A percentile compares a stretch with the other conserved stretches of the same genome.
Evolutionary conservation across 2,797 vertebrate genomes (phyloP).

Genomic region (Telmatherina bonti): DNA sequence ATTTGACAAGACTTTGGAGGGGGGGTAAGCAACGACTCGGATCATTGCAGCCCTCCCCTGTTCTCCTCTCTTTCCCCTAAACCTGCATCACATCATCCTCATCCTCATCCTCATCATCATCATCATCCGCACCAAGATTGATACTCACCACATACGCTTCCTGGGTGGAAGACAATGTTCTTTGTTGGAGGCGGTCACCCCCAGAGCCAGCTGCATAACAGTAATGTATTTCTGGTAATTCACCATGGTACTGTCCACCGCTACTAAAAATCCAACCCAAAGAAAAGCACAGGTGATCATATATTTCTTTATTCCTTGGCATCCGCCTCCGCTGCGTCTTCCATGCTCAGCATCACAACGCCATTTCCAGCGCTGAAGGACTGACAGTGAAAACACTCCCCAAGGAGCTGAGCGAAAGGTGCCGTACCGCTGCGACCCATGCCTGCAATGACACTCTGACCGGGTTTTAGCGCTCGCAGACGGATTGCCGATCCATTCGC

Average conservation of each 20-base stretch:
- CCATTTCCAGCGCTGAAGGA: conserved; percentile 86
- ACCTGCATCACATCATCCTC: conserved; percentile 69
- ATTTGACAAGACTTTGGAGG: conserved; percentile 55
- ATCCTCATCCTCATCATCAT: no score
- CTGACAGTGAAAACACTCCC: conserved; percentile 83
- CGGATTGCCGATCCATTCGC: conserved; percentile 76
- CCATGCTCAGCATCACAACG: conserved; percentile 85
- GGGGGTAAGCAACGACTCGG: conserved; percentile 59
- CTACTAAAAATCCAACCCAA: conserved; percentile 88
- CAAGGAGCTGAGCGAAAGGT: conserved; percentile 81
- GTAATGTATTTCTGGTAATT: conserved; percentile 99
- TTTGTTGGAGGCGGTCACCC: conserved; percentile 98
- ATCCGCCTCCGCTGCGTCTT: conserved; percentile 89
- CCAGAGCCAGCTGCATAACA: conserved; percentile 99
- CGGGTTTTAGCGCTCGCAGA: conserved; percentile 76
- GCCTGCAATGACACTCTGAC: conserved; percentile 83
- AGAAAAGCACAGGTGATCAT: conserved; percentile 93
- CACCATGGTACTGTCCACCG: conserved; percentile 94
- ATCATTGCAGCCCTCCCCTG: conserved; percentile 16
- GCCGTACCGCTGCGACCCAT: conserved; percentile 84
- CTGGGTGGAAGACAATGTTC: conserved; percentile 96
- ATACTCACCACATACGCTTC: conserved; percentile 98
- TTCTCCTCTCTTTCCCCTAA: conserved; percentile 32
- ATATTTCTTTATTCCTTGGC: conserved; percentile 89
- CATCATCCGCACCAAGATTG: conserved; percentile 73